Conservation (phyloP, 2,797 vertebrate species). For the Galaxias olidus region DNA sequence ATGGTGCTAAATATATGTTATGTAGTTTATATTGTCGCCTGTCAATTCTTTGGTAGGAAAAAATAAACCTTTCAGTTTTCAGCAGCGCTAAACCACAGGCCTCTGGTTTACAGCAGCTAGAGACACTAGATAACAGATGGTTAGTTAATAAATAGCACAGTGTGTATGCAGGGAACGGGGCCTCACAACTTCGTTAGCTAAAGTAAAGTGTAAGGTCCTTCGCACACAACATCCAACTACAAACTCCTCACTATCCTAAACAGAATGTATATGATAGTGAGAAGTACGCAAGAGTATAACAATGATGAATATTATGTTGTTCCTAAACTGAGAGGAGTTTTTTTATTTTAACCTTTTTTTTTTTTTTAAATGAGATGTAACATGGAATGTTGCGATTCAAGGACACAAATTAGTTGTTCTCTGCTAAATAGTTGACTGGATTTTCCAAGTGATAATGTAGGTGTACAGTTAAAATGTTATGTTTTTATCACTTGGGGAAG, state of each 20-base stretch:
- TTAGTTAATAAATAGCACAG: background rate
- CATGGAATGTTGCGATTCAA: conserved; percentile 64
- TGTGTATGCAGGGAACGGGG: background rate
- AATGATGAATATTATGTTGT: background rate
- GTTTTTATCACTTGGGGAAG: too few species aligned
- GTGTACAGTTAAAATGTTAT: too few species aligned
- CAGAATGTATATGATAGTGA: background rate
- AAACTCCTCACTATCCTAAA: background rate
- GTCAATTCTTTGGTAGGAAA: too few species aligned
- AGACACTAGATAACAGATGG: background rate
- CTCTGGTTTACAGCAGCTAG: background rate
- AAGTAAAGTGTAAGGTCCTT: too few species aligned
- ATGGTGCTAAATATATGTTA: too few species aligned
- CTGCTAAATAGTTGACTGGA: conserved; percentile 15
- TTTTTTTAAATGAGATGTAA: conserved; percentile 52
- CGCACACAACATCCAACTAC: background rate
- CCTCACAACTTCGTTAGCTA: background rate
- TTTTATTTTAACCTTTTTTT: too few species aligned
- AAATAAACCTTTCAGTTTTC: too few species aligned
- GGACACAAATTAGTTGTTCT: conserved; percentile 11
- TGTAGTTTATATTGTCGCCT: too few species aligned
- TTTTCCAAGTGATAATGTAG: background rate
- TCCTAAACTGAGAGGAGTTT: background rate
- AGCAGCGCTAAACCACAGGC: too few species aligned
- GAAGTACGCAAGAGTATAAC: background rate